Conservation (phyloP, 2,888 invertebrate species). For the Nemapogon koenigi region DNA sequence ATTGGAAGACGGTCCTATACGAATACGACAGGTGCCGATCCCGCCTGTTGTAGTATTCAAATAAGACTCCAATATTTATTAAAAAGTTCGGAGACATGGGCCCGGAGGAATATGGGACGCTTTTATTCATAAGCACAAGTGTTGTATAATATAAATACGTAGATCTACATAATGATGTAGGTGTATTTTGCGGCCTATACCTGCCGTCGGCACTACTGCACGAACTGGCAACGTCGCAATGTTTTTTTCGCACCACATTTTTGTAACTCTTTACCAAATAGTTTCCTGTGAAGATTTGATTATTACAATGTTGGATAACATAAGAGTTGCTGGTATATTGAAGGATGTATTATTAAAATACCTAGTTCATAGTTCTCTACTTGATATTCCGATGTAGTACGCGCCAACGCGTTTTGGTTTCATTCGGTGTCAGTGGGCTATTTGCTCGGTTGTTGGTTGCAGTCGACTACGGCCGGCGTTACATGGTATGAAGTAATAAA, state of each 20-base stretch:
- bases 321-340: too few relatives aligned
- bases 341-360: too few relatives aligned
- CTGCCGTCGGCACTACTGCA: slow-evolving; percentile 39
- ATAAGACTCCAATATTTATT: slow-evolving; percentile 5
- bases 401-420: slow-evolving; percentile 30
- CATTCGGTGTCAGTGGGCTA: slow-evolving; percentile 53
- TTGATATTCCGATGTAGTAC: slow-evolving; percentile 6
- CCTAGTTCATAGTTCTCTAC: too few relatives aligned
- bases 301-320: too few relatives aligned
- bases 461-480: slow-evolving; percentile 23
- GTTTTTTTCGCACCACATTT: too few relatives aligned
- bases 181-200: slow-evolving; percentile 42
- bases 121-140: slow-evolving; percentile 38
- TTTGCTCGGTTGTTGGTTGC: slow-evolving; percentile 30
- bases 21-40: slow-evolving; percentile 28
- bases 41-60: slow-evolving; percentile 9
- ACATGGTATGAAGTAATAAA: slow-evolving; percentile 31
- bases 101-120: slow-evolving; percentile 26
- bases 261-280: too few relatives aligned
- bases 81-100: slow-evolving; percentile 37
- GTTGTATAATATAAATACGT: slow-evolving; percentile 49
- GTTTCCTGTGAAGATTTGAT: too few relatives aligned
- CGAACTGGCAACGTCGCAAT: slow-evolving; percentile 60
- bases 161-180: slow-evolving; percentile 31
- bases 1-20: too few relatives aligned